Percentiles rank a stretch among this genome's conserved stretches.
Evolutionary conservation across 1,140 invertebrate genomes (phyloP).

Genomic region (Ephestia elutella): DNA sequence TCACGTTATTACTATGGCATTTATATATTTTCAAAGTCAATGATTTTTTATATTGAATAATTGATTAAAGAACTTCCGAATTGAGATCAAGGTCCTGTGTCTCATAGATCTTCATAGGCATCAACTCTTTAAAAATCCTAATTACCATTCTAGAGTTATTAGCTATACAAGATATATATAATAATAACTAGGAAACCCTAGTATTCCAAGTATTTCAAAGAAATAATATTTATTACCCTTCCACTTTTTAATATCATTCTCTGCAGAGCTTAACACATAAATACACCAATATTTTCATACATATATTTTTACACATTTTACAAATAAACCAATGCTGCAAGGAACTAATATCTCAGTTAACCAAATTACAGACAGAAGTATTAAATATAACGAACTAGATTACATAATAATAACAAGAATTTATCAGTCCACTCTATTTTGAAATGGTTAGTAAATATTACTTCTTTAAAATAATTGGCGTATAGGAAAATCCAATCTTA

Average conservation of each 20-base stretch:
- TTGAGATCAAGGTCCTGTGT: slow-evolving; percentile 64
- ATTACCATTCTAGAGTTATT: slow-evolving; percentile 50
- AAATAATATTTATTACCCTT: not conserved
- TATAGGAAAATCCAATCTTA: slow-evolving; percentile 70
- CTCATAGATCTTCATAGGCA: slow-evolving; percentile 46
- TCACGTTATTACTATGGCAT: slow-evolving; percentile 28
- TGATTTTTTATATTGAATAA: slow-evolving; percentile 35
- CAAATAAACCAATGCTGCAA: no score
- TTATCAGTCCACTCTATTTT: no score
- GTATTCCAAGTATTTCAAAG: not conserved
- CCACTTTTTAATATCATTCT: no score
- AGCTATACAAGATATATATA: slow-evolving; percentile 60
- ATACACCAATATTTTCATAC: not conserved
- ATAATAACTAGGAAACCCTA: slow-evolving; percentile 6
- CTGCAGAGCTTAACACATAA: not conserved
- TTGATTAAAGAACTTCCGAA: slow-evolving; percentile 43
- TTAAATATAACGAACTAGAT: no score
- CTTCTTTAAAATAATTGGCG: slow-evolving; percentile 8
- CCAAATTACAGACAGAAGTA: no score
- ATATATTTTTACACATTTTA: no score
- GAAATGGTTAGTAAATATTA: not conserved
- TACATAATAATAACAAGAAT: no score
- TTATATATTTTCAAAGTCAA: slow-evolving; percentile 37
- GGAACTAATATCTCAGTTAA: no score
- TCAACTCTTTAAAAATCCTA: slow-evolving; percentile 41